Evolutionary conservation across 2,113 vertebrate genomes (phyloP).

Genomic region (Columba livia): DNA sequence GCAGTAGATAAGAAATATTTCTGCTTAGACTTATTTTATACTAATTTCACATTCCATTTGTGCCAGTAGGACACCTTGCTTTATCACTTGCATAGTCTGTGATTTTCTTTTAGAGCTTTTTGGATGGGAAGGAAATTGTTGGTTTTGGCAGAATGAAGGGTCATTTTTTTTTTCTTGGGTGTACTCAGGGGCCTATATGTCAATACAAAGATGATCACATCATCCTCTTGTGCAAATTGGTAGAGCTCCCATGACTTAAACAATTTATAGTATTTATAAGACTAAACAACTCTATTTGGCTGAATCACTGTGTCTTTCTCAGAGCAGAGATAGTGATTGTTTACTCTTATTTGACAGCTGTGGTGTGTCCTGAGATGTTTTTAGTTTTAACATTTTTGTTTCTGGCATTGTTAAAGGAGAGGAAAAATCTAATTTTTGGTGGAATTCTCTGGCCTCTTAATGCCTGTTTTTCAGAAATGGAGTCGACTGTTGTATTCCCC

Average conservation of each 20-base stretch:
- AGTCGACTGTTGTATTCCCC: not conserved
- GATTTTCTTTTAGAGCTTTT: not conserved
- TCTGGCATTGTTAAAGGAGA: not conserved
- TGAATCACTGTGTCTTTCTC: not conserved
- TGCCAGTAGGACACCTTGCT: not conserved
- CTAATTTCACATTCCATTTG: not conserved
- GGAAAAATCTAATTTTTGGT: conserved; percentile 2
- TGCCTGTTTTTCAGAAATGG: conserved; percentile 11
- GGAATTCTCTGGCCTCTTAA: not conserved
- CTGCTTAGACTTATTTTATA: not conserved
- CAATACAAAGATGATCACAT: not conserved
- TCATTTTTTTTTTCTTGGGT: not conserved
- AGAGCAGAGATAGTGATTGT: not conserved
- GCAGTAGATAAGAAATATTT: not conserved
- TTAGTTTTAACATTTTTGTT: not conserved
- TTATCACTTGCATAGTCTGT: not conserved
- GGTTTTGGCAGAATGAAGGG: not conserved
- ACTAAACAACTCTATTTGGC: not conserved
- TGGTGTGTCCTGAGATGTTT: not conserved
- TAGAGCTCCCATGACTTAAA: not conserved
- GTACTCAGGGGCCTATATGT: not conserved
- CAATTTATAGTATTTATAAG: not conserved
- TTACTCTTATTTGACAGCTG: conserved; percentile 5
- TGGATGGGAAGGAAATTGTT: not conserved
- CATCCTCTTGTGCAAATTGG: not conserved